Evolutionary conservation across 1,140 invertebrate species (phyloP), one percentile per base, ranked within the genome.

Genomic region (Tetramorium simillimum): DNA sequence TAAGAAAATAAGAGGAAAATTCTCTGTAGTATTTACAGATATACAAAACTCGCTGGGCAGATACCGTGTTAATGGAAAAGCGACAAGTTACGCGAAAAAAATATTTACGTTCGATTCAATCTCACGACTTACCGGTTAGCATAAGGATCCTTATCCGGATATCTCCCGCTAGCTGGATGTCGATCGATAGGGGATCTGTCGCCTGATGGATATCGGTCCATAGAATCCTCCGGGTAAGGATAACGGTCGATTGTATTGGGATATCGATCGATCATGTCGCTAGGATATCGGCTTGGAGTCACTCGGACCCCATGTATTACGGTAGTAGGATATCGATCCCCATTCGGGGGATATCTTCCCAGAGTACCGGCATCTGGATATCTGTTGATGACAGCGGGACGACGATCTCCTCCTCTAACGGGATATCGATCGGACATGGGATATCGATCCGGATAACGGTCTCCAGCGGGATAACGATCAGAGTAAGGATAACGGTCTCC

Each of bases 291-390:
- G 1, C 58, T 76, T 9, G 86, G 60, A 51, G 70, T 63, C 24
- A 77, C 18, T 7, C 95, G 91, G 67, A 93, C 94, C 3, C 85
- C 84, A 2, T 78, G 58, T 65, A 65, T 78, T 6, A 88, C 86
- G 2, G 95, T 24, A n/a, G 95, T 24, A n/a, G 95, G 95, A 88
- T 96, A 96, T 91, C 95, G 92, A 43, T 92, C n/a, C n/a, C n/a
- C 93, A 18, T 91, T 85, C 16, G 18, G 62, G 12, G 93, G 93
- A 87, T 93, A 94, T 80, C 87, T 92, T 46, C 95, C 95, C 9
- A 89, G 94, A 92, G 80, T 95, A 93, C 91, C 63, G 7, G 95
- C 92, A 93, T 95, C 95, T 28, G 73, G 94, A 77, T 94, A 95
- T 82, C 92, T 92, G 28, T 78, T 40, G 12, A 58, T 6, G 91